A percentile compares a stretch with the other conserved stretches of the same genome.
Evolutionary conservation across 2,888 invertebrate genomes (phyloP).

Genomic region (Timema podura): DNA sequence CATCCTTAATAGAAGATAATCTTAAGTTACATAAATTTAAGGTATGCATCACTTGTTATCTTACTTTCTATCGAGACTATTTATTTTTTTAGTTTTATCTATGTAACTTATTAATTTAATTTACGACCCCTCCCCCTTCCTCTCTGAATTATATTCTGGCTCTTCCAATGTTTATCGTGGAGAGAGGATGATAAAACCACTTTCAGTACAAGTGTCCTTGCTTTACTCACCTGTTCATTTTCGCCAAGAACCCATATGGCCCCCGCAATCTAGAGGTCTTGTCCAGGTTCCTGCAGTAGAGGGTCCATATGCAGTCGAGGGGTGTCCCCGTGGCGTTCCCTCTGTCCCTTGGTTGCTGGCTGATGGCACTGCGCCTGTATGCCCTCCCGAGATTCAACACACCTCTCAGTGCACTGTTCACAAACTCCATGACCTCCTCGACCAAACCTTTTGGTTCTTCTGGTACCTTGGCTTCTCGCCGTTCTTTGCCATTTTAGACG

Average conservation of each 20-base stretch:
- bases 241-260: conserved; percentile 55
- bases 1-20: too few relatives aligned
- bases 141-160: too few relatives aligned
- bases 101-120: too few relatives aligned
- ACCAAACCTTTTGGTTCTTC: conserved; percentile 44
- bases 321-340: conserved; percentile 35
- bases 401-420: conserved; percentile 54
- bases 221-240: conserved; percentile 53
- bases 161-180: not conserved
- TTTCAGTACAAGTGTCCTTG: not conserved
- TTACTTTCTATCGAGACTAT: too few relatives aligned
- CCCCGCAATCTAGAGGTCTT: conserved; percentile 51
- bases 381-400: conserved; percentile 55
- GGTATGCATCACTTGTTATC: too few relatives aligned
- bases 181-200: not conserved
- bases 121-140: too few relatives aligned
- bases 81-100: too few relatives aligned
- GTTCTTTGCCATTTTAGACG: not conserved
- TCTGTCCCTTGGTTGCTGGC: conserved; percentile 42
- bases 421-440: conserved; percentile 50
- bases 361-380: conserved; percentile 49
- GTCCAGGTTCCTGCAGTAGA: conserved; percentile 55
- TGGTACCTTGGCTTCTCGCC: conserved; percentile 25
- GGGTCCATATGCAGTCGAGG: conserved; percentile 56
- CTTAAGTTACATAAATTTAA: too few relatives aligned